Evolutionary conservation across 2,797 vertebrate genomes (phyloP), one percentile per base, ranked within the genome.

Genomic region (Mormyrus proboscirostris): DNA sequence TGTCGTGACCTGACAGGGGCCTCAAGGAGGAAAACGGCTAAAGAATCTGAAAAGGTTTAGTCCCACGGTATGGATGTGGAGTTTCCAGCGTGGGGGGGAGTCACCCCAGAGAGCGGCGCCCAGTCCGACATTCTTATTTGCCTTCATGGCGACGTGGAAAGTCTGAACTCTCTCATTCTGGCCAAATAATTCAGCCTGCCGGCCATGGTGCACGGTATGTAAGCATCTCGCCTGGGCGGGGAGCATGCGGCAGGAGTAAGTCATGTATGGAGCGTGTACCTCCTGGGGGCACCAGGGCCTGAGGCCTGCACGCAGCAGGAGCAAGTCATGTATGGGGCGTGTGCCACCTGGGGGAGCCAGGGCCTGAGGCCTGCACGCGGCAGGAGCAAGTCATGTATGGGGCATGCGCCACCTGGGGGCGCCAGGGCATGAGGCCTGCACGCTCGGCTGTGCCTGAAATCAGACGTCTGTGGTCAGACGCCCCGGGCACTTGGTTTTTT

Each of bases 131-230:
- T 55, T 95, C 94, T 93, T 95, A 93, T 94, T 95, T 95, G 93
- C 95, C 94, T 95, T 95, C 92, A 93, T 90, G 88, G 94, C 94
- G 94, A 95, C 86, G 91, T 96, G 95, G 95, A 96, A 96, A 96
- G 94, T 95, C 88, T 93, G 93, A 93, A 94, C 92, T 94, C 94
- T 95, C 95, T 95, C 93, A 94, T 95, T 96, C 94, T 94, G 94
- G 94, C 94, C 95, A 96, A 95, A 93, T 92, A 92, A 91, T 94
- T 92, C 91, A 91, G 92, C 90, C 51, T 14, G 29, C 93, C 90
- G 88, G 89, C 93, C 92, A 92, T 92, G 93, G 93, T 65, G 29
- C 33, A 57, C 65, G 22, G 33, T 89, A 76, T 55, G 84, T 69
- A 91, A 93, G 93, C 91, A 92, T 93, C 93, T 94, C 90, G 92